phyloP scores from a whole-genome alignment of 2,797 vertebrate species.

The Falco novaeseelandiae region DNA sequence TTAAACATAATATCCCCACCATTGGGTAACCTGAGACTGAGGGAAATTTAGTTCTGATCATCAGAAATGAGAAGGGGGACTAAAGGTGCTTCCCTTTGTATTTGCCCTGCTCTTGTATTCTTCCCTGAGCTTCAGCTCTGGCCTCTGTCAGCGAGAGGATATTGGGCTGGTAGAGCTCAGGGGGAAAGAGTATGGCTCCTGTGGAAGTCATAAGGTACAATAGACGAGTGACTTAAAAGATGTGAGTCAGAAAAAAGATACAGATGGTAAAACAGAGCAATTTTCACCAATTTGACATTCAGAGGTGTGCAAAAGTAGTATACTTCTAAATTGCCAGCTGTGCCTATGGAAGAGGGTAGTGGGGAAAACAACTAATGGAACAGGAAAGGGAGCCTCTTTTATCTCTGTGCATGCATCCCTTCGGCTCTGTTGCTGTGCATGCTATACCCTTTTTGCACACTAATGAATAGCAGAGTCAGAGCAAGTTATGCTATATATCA shows the following conservation, averaged over 20 bases:
- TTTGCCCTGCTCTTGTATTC: not conserved
- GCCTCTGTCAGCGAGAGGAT: not conserved
- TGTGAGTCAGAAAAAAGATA: not conserved
- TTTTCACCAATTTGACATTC: not conserved
- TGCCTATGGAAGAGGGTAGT: not conserved
- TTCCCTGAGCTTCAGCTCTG: not conserved
- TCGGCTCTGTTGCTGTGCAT: not conserved
- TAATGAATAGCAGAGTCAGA: slow-evolving; percentile 29
- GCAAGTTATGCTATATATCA: slow-evolving; percentile 1
- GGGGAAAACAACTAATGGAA: not conserved
- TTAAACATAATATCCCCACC: not conserved
- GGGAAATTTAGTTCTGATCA: not conserved
- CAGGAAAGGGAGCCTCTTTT: not conserved
- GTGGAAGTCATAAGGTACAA: not conserved
- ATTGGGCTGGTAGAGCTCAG: not conserved
- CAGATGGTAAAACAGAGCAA: not conserved
- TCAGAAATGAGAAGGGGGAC: not conserved
- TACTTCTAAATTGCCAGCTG: not conserved
- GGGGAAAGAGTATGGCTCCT: not conserved
- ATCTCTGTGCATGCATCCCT: not conserved
- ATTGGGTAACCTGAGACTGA: not conserved
- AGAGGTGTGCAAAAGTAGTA: not conserved
- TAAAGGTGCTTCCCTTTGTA: not conserved
- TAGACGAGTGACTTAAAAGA: not conserved
- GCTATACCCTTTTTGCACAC: not conserved